A percentile compares a stretch with the other conserved stretches of the same genome.
These are phyloP conservation scores for Pocillopora meandrina DNA, from an alignment of 92 coral and sea anemone genomes.

Conservation along the genomic window DNA sequence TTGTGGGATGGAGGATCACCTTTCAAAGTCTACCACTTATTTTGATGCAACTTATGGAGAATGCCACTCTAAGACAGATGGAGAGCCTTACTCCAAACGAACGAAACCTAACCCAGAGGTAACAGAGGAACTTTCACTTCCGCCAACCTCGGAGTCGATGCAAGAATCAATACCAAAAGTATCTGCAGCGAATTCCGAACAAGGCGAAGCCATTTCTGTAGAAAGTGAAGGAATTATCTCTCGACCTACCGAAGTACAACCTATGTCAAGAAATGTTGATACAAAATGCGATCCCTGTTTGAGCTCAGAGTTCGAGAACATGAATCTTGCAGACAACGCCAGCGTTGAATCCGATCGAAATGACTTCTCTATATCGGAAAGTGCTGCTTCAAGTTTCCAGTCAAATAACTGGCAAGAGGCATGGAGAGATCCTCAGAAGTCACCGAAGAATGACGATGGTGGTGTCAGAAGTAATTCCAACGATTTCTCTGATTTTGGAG, in stretches of 20 bases:
- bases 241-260: neutral
- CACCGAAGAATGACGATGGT: neutral
- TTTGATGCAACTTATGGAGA: neutral
- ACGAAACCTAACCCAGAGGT: slow-evolving; percentile 22
- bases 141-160: neutral
- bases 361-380: neutral
- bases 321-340: slow-evolving; percentile 13
- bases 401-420: neutral
- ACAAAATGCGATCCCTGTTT: neutral
- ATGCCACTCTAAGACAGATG: slow-evolving; percentile 6
- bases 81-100: slow-evolving; percentile 27
- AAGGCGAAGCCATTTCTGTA: neutral
- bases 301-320: slow-evolving; percentile 24
- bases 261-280: slow-evolving; percentile 3
- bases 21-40: neutral
- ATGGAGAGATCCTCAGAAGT: neutral
- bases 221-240: neutral
- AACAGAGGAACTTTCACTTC: neutral
- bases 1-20: neutral
- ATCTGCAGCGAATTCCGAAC: neutral
- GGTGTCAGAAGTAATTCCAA: no score
- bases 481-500: neutral
- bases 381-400: neutral
- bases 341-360: neutral
- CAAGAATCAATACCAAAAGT: slow-evolving; percentile 6